A percentile compares a stretch with the other conserved stretches of the same genome.
Evolutionary conservation across 2,113 vertebrate genomes (phyloP).

Genomic region (Puntigrus tetrazona): DNA sequence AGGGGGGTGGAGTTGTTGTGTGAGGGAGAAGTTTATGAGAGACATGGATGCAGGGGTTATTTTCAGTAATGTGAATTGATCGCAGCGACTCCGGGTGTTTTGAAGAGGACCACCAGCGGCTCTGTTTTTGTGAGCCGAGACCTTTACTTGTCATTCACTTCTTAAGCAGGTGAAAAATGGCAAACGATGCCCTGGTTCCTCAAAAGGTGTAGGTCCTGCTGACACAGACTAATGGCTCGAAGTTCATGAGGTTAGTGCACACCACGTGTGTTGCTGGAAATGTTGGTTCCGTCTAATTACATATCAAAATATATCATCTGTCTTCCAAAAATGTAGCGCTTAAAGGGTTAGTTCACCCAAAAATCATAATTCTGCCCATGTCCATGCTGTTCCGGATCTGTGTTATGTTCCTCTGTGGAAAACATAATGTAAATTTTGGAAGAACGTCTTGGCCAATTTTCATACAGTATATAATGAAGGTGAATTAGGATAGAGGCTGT

Average conservation of each 20-base stretch:
- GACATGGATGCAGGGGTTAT: constrained; percentile 49
- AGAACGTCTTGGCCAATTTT: too few relatives aligned
- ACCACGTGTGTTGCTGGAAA: constrained; percentile 21
- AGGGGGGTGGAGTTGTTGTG: constrained; percentile 18
- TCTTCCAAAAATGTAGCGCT: neutral
- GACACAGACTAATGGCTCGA: constrained; percentile 28
- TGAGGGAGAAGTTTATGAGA: constrained; percentile 28
- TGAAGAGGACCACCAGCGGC: constrained; percentile 59
- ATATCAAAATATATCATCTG: neutral
- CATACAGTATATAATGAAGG: too few relatives aligned
- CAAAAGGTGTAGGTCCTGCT: constrained; percentile 37
- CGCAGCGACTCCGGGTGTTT: constrained; percentile 53
- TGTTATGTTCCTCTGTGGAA: neutral
- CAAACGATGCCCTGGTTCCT: constrained; percentile 19
- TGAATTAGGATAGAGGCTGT: too few relatives aligned
- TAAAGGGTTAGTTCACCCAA: neutral
- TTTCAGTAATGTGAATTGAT: constrained; percentile 62
- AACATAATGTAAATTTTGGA: too few relatives aligned
- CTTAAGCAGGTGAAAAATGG: constrained; percentile 46
- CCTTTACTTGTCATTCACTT: constrained; percentile 50
- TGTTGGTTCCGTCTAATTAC: constrained; percentile 1
- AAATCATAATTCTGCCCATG: neutral
- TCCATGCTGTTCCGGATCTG: neutral
- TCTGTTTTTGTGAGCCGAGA: constrained; percentile 51
- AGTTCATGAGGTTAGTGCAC: constrained; percentile 40